Conservation (phyloP, 2,113 vertebrate species). For the Daphoenositta chrysoptera region DNA sequence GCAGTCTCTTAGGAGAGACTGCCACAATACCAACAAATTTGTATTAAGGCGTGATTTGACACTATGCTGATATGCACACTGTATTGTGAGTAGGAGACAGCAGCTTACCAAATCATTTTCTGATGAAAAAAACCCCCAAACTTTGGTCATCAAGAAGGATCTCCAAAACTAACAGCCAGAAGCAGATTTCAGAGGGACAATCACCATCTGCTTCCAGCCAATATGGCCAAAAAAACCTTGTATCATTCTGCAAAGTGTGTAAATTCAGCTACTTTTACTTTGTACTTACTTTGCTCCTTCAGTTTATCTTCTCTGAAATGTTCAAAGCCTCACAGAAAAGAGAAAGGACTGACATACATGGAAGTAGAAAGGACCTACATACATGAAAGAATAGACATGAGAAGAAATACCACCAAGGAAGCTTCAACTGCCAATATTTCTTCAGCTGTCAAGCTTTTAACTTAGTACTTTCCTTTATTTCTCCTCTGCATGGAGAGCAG, state of each 20-base stretch:
- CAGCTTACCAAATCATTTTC: background rate
- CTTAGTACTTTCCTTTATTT: background rate
- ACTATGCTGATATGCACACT: background rate
- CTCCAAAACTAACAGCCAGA: background rate
- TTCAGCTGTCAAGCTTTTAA: slow-evolving; percentile 31
- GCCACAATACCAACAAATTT: background rate
- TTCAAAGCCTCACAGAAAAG: background rate
- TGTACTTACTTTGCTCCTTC: background rate
- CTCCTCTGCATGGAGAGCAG: background rate
- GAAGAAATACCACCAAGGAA: background rate
- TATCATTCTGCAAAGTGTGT: background rate
- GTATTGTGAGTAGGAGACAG: background rate
- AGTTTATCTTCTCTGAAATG: background rate
- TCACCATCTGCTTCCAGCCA: background rate
- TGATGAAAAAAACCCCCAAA: background rate
- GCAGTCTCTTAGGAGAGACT: background rate
- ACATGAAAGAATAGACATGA: background rate
- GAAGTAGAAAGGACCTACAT: background rate
- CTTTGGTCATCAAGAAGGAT: background rate
- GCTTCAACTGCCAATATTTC: background rate
- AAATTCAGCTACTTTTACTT: background rate
- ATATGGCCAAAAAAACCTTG: background rate
- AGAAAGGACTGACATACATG: background rate
- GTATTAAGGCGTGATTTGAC: background rate
- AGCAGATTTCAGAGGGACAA: background rate